These are phyloP conservation scores for Bombus sylvicola DNA, from an alignment of 1,140 invertebrate species.

Conservation along the genomic window DNA sequence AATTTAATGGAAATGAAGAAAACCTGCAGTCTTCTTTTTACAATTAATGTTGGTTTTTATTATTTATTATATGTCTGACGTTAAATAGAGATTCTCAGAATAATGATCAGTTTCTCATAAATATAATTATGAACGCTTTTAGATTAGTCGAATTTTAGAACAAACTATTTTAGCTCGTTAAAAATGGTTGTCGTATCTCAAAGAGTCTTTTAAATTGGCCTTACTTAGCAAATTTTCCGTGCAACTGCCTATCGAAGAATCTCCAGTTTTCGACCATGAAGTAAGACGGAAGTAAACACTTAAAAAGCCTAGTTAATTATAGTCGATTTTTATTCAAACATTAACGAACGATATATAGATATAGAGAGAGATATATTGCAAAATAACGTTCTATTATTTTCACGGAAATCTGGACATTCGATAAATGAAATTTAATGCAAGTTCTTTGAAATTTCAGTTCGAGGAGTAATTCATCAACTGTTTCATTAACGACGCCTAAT, in stretches of 20 bases:
- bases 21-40: not conserved
- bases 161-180: not conserved
- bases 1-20: too few species aligned
- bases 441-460: not conserved
- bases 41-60: too few species aligned
- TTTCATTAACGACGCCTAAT: not conserved
- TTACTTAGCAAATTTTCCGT: conserved; percentile 4
- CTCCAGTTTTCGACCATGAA: not conserved
- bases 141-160: not conserved
- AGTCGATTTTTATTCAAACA: not conserved
- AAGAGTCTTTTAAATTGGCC: not conserved
- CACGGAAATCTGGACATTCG: not conserved
- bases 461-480: not conserved
- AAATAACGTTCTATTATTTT: not conserved
- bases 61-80: not conserved
- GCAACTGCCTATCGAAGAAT: not conserved
- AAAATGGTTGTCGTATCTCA: not conserved
- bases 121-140: not conserved
- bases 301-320: not conserved
- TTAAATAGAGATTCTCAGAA: not conserved
- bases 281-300: not conserved
- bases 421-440: not conserved
- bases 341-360: too few species aligned
- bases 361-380: not conserved
- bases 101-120: not conserved